Evolutionary conservation across 2,888 invertebrate genomes (phyloP).

Genomic region (Ypsolopha scabrella): DNA sequence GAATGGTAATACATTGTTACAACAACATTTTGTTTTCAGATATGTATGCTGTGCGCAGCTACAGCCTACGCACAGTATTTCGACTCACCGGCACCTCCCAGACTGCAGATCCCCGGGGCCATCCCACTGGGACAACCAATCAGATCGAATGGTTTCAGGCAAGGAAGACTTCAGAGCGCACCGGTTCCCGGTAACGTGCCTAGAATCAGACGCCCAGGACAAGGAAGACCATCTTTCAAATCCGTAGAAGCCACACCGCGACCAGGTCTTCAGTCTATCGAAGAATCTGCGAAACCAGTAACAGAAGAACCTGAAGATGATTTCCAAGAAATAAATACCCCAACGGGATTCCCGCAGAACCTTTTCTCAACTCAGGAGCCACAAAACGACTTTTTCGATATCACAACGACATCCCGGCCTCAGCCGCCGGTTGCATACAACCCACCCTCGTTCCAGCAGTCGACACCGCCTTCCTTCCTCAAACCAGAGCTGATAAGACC

Average conservation of each 20-base stretch:
- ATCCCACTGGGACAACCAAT: conserved; percentile 42
- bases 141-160: conserved; percentile 48
- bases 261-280: conserved; percentile 56
- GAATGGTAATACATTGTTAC: no score
- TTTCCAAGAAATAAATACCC: conserved; percentile 60
- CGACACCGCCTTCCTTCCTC: conserved; percentile 41
- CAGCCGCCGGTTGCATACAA: conserved; percentile 57
- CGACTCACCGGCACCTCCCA: conserved; percentile 71
- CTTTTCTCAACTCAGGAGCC: conserved; percentile 51
- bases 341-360: conserved; percentile 58
- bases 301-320: conserved; percentile 77
- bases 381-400: conserved; percentile 56
- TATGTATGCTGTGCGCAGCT: conserved; percentile 62
- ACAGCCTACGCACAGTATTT: conserved; percentile 63
- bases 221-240: conserved; percentile 52
- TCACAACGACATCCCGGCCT: conserved; percentile 56
- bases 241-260: conserved; percentile 55
- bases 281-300: conserved; percentile 73
- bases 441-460: conserved; percentile 44
- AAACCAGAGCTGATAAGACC: conserved; percentile 56
- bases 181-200: conserved; percentile 28
- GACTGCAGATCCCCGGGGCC: conserved; percentile 77
- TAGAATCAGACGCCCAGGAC: conserved; percentile 52
- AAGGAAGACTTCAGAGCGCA: conserved; percentile 41
- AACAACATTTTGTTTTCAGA: conserved; percentile 38